Base-by-base conservation (phyloP, 2,797 vertebrate species). In the Anabas testudineus region DNA sequence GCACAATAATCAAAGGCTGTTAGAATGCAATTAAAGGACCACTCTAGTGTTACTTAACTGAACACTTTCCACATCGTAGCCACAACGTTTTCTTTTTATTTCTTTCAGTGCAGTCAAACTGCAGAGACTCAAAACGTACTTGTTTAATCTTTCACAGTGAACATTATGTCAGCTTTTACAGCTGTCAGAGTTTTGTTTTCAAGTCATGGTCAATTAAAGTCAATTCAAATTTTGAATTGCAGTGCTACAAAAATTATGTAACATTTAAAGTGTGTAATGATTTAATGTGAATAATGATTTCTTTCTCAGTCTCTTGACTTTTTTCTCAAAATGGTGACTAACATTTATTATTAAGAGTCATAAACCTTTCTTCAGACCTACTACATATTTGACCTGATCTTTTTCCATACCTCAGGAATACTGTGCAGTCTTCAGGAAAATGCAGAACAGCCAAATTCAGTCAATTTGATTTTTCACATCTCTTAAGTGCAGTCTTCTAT, bases 401-500 rank as follows among this genome's bases (percentile, higher is more conserved):
- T 16, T 7, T 39, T 42, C 59, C 10, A 13, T 41, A 18, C 9
- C 7, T 36, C 10, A 22, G 28, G 24, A 52, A 52, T 30, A 53
- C 26, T 63, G 36, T 45, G 30, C 36, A 21, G 7, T 15, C 3
- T 55, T 24, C 2, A 26, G 3, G 32, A 28, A 39, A 30, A 46
- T 15, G 4, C 24, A 22, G 9, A 54, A 24, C 8, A 26, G 41
- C 18, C 30, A 58, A 19, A 37, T 32, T 46, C 7, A 36, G 57
- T 16, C 42, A 4, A 52, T 37, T 2, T 3, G 0, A 16, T 39
- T 45, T 28, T 56, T 21, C 7, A 62, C 36, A 64, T 60, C 43
- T 72, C 48, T 64, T 48, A 56, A 32, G 12, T 41, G 19, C 30
- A 60, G 45, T 49, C 5, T 46, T 53, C 10, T 36, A 14, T 59